These are phyloP conservation scores for Python bivittatus DNA, from an alignment of 2,113 vertebrate genomes.

Conservation along the genomic window DNA sequence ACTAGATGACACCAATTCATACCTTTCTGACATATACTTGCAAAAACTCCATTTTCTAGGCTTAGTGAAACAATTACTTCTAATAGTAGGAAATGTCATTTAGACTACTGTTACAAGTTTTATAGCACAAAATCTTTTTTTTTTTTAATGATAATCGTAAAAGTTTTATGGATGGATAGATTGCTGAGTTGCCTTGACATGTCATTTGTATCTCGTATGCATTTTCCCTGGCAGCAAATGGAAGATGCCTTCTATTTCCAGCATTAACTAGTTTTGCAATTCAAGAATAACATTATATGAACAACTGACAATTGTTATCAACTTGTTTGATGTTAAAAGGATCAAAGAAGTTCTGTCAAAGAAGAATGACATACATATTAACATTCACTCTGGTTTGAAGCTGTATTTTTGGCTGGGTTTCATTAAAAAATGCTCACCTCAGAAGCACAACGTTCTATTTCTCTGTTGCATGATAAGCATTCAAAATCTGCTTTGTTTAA, in stretches of 20 bases:
- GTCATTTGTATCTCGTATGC: background rate
- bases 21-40: background rate
- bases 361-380: background rate
- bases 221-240: background rate
- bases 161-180: background rate
- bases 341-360: background rate
- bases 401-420: background rate
- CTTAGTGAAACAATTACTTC: background rate
- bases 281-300: background rate
- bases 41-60: background rate
- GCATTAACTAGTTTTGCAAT: background rate
- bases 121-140: background rate
- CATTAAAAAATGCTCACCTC: background rate
- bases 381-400: background rate
- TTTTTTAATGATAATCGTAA: background rate
- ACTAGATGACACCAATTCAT: background rate
- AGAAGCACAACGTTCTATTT: background rate
- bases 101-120: background rate
- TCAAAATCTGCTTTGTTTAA: slow-evolving; percentile 7
- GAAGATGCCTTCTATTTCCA: background rate
- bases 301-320: background rate
- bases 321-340: background rate
- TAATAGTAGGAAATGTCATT: background rate
- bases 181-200: background rate
- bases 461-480: background rate